These are phyloP conservation scores for Archips crataeganus DNA, from an alignment of 2,888 invertebrate genomes.

Conservation along the genomic window DNA sequence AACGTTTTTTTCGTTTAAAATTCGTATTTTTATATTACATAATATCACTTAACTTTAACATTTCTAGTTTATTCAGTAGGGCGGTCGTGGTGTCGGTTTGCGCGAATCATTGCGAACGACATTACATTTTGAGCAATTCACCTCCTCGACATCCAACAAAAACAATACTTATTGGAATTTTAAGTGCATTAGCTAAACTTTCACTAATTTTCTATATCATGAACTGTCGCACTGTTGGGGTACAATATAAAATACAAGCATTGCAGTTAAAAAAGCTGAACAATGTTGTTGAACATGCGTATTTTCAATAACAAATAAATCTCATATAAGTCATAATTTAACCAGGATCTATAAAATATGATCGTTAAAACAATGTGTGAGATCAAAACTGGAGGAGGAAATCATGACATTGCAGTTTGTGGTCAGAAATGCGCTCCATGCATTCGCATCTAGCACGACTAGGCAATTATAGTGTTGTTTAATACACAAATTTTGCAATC, in stretches of 20 bases:
- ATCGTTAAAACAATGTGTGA: background rate
- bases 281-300: background rate
- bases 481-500: slow-evolving; percentile 5
- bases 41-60: slow-evolving; percentile 82
- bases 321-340: background rate
- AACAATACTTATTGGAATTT: slow-evolving; percentile 20
- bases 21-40: slow-evolving; percentile 85
- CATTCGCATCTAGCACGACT: slow-evolving; percentile 30
- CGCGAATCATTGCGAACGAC: slow-evolving; percentile 69
- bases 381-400: slow-evolving; percentile 4
- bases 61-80: slow-evolving; percentile 70
- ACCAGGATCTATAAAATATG: background rate
- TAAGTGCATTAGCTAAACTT: slow-evolving; percentile 14
- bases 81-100: slow-evolving; percentile 67
- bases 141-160: slow-evolving; percentile 21
- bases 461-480: slow-evolving; percentile 19
- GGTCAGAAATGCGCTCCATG: slow-evolving; percentile 9
- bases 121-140: slow-evolving; percentile 42
- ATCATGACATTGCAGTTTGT: slow-evolving; percentile 21
- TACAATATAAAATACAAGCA: background rate
- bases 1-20: slow-evolving; percentile 83
- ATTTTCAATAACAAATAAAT: background rate
- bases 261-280: background rate
- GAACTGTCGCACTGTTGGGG: slow-evolving; percentile 36
- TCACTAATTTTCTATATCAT: slow-evolving; percentile 11